These are phyloP conservation scores for Drosophila vallismaia DNA, from an alignment of 2,888 invertebrate species.

Conservation along the genomic window DNA sequence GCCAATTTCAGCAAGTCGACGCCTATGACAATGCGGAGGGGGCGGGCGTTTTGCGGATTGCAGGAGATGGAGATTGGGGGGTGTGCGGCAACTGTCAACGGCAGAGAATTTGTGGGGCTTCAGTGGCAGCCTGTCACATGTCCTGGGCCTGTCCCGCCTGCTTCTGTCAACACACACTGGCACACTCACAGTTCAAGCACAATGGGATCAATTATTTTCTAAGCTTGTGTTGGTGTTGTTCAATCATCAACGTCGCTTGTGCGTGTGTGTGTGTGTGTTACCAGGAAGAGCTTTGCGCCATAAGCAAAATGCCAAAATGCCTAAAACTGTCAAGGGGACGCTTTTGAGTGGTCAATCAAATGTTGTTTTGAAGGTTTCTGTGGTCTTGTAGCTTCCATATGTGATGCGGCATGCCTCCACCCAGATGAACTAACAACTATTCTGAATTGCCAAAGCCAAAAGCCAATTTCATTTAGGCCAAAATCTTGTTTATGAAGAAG, in stretches of 20 bases:
- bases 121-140: constrained; percentile 46
- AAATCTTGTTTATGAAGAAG: background rate
- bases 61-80: constrained; percentile 9
- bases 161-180: constrained; percentile 62
- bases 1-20: constrained; percentile 51
- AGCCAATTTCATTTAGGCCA: constrained; percentile 3
- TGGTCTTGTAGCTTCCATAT: constrained; percentile 46
- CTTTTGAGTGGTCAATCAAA: constrained; percentile 70
- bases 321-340: constrained; percentile 41
- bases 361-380: constrained; percentile 67
- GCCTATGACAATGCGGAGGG: constrained; percentile 57
- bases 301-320: constrained; percentile 45
- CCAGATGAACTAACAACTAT: constrained; percentile 17
- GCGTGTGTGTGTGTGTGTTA: constrained; percentile 1
- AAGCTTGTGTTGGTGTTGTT: constrained; percentile 52
- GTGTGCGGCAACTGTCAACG: constrained; percentile 56
- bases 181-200: constrained; percentile 61
- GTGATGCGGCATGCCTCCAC: constrained; percentile 64
- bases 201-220: constrained; percentile 79
- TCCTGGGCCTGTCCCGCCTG: constrained; percentile 37
- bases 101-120: constrained; percentile 61
- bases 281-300: constrained; percentile 39
- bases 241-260: constrained; percentile 54
- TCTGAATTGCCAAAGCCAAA: background rate
- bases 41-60: constrained; percentile 1